phyloP scores from a whole-genome alignment of 2,888 invertebrate species.

The Leucophora obtusa region DNA sequence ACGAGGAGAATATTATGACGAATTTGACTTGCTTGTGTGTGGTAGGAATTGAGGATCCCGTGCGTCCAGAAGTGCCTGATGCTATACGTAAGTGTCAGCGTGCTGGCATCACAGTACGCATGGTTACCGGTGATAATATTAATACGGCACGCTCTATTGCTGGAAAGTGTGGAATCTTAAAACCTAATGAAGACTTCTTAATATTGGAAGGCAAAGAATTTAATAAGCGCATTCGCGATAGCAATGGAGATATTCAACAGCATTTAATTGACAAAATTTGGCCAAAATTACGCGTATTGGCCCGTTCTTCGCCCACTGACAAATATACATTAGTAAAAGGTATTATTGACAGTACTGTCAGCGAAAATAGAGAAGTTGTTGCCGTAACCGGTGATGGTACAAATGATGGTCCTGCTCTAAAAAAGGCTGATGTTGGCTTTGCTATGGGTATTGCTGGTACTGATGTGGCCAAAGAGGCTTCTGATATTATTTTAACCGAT shows the following conservation, averaged over 20 bases:
- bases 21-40: conserved; percentile 96
- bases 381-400: conserved; percentile 99
- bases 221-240: conserved; percentile 93
- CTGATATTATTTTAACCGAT: too few relatives aligned
- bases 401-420: conserved; percentile 98
- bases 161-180: conserved; percentile 96
- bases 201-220: conserved; percentile 99
- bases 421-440: too few relatives aligned
- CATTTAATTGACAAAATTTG: conserved; percentile 96
- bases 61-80: conserved; percentile 96
- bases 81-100: conserved; percentile 97
- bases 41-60: conserved; percentile 99
- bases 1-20: conserved; percentile 96
- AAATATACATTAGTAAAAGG: conserved; percentile 98
- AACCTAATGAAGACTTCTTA: conserved; percentile 96
- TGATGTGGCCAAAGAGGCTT: too few relatives aligned
- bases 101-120: conserved; percentile 98
- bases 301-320: conserved; percentile 98
- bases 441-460: too few relatives aligned
- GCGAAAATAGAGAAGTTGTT: conserved; percentile 97
- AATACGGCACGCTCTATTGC: conserved; percentile 99
- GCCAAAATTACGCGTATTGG: conserved; percentile 96
- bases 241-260: conserved; percentile 93
- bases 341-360: too few relatives aligned
- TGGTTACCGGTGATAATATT: conserved; percentile 99